phyloP scores from a whole-genome alignment of 2,113 vertebrate genomes.

The Capricornis sumatraensis region DNA sequence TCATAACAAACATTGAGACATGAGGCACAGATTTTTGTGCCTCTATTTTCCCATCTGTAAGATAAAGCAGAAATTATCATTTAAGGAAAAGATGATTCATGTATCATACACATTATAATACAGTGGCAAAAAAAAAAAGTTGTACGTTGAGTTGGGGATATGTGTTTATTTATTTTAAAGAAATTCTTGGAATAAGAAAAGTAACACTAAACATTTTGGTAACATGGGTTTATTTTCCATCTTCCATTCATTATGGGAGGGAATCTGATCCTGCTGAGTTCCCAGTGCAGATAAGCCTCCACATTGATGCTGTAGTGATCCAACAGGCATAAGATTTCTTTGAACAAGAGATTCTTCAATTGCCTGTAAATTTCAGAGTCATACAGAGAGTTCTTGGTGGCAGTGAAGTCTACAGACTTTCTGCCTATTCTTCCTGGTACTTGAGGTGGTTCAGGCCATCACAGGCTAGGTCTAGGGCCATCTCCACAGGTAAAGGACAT shows the following conservation, averaged over 20 bases:
- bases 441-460: neutral
- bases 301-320: neutral
- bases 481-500: neutral
- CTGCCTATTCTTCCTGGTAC: neutral
- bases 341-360: neutral
- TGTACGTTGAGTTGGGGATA: neutral
- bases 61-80: neutral
- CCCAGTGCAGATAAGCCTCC: neutral
- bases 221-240: neutral
- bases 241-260: neutral
- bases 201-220: neutral
- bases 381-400: neutral
- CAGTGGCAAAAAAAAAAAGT: neutral
- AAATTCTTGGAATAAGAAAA: neutral
- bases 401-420: neutral
- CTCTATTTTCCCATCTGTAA: conserved; percentile 35
- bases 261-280: neutral
- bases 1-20: conserved; percentile 40
- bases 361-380: neutral
- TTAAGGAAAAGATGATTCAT: neutral
- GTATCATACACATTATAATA: neutral
- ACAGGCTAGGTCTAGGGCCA: neutral
- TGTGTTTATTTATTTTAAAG: neutral
- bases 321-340: neutral
- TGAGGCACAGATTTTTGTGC: neutral